phyloP scores from a whole-genome alignment of 2,888 invertebrate genomes.

The Parnassius smintheus region DNA sequence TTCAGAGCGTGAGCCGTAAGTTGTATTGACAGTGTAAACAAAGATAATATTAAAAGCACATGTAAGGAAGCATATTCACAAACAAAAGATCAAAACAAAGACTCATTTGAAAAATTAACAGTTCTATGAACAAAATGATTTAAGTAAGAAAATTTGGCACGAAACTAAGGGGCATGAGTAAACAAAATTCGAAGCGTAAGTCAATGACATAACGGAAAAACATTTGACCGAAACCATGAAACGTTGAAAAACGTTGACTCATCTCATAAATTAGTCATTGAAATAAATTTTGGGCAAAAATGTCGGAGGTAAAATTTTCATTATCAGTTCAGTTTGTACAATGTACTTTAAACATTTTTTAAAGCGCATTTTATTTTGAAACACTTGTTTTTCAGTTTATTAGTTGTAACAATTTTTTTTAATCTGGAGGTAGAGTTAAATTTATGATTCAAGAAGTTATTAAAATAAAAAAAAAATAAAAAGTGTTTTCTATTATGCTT shows the following conservation, averaged over 20 bases:
- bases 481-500: no score
- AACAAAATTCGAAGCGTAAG: conserved; percentile 56
- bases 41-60: conserved; percentile 42
- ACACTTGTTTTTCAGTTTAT: not conserved
- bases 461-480: no score
- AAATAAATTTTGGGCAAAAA: conserved; percentile 31
- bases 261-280: conserved; percentile 37
- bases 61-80: conserved; percentile 53
- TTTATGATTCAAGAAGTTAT: no score
- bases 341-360: conserved; percentile 8
- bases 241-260: conserved; percentile 33
- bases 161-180: conserved; percentile 53
- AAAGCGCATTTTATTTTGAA: conserved; percentile 5
- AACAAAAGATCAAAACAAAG: conserved; percentile 59
- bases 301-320: conserved; percentile 13
- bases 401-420: not conserved
- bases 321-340: not conserved
- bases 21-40: conserved; percentile 35
- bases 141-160: conserved; percentile 57
- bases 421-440: no score
- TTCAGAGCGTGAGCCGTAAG: conserved; percentile 24
- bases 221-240: conserved; percentile 42
- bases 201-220: conserved; percentile 63
- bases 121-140: conserved; percentile 47
- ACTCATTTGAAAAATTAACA: conserved; percentile 27